Conservation (phyloP, 2,113 vertebrate genomes). For the Mormyrus lacerda region DNA sequence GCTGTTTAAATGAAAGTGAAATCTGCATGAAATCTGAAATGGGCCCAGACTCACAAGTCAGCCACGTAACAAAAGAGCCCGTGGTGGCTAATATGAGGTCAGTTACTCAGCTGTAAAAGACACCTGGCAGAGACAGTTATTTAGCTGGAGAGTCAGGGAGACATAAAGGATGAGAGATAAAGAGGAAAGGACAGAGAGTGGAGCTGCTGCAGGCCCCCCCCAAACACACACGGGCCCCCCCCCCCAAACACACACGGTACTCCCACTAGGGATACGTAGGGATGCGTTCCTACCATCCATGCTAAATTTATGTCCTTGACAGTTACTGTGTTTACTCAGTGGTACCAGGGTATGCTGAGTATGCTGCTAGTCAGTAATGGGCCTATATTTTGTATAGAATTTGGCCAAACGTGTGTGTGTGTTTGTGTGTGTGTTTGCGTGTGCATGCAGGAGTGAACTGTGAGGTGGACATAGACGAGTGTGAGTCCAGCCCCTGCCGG, state of each 20-base stretch:
- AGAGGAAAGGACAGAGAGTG: not conserved
- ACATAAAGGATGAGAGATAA: not conserved
- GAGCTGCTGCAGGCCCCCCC: not conserved
- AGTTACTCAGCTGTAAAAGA: not conserved
- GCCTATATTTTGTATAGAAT: not conserved
- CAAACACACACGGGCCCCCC: not conserved
- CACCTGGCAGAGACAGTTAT: not conserved
- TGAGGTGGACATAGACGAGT: constrained; percentile 82
- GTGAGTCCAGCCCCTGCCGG: constrained; percentile 72
- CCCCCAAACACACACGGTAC: not conserved
- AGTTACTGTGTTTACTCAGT: not conserved
- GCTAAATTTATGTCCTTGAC: not conserved
- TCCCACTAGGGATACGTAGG: no score
- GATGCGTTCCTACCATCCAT: not conserved
- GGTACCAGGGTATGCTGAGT: not conserved
- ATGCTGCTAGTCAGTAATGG: not conserved
- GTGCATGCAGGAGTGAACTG: constrained; percentile 74
- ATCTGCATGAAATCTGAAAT: no score
- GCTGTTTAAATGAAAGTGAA: not conserved
- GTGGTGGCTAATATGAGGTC: not conserved
- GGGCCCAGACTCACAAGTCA: not conserved
- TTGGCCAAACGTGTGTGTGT: not conserved
- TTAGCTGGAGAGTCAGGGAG: not conserved
- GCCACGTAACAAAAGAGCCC: not conserved
- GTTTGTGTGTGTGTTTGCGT: not conserved